Evolutionary conservation across 2,797 vertebrate genomes (phyloP), one percentile per base, ranked within the genome.

Genomic region (Phylloscopus collybita): DNA sequence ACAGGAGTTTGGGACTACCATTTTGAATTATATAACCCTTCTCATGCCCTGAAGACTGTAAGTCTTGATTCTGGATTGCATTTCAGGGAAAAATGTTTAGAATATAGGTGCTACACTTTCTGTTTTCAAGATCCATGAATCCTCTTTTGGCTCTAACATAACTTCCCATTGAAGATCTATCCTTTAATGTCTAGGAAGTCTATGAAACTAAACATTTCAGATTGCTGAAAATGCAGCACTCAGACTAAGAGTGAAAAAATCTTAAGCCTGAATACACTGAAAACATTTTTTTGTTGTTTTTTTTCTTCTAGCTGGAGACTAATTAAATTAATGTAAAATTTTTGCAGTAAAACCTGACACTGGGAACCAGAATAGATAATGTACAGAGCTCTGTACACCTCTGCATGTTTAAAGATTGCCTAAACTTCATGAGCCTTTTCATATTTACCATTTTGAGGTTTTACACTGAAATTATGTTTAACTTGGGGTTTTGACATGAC

Each of bases 401-500:
- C 54, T 60, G 19, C 11, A 53, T 25, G 2, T 73, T 74, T 69
- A 88, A 94, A 87, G 59, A 75, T 32, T 86, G 7, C 10, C 9
- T 76, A 74, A 81, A 86, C 32, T 91, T 94, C 62, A 54, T 32
- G 30, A 87, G 19, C 16, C 34, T 86, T 95, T 90, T 69, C 76
- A 38, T 88, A 67, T 79, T 92, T 60, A 44, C 5, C 21, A 29
- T 74, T 90, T 50, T 73, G 76, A 76, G 64, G 82, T 82, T 96
- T 81, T 73, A 49, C 0, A 1, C 23, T 93, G 56, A 80, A 95
- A 81, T 84, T 60, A 27, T 70, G 51, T 79, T 76, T 90, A 49
- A 84, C 44, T 93, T 91, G 51, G 29, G 30, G 44, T 53, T 93
- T 95, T 86, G 73, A 94, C 29, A 64, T 54, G 29, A 76, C 49